A percentile compares a stretch with the other conserved stretches of the same genome.
These are phyloP conservation scores for Triplophysa tibetana DNA, from an alignment of 2,113 vertebrate genomes.

Conservation along the genomic window DNA sequence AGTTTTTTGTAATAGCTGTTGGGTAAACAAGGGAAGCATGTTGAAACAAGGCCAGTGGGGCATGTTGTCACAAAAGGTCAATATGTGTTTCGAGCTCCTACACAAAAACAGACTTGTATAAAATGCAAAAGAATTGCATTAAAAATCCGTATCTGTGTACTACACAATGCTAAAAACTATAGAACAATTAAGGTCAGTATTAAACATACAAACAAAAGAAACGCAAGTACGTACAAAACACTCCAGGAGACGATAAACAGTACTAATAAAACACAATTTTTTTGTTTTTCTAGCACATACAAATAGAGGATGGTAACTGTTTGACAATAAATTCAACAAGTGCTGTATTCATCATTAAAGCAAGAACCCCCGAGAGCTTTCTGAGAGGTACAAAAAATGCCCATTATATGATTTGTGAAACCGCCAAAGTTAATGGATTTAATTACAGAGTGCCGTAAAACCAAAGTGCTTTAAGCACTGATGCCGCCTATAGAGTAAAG, in stretches of 20 bases:
- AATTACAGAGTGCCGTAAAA: conserved; percentile 1
- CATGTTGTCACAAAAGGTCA: too few species aligned
- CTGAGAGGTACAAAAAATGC: neutral
- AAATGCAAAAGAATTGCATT: too few species aligned
- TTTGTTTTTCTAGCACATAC: neutral
- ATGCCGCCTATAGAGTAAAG: neutral
- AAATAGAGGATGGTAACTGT: conserved; percentile 1
- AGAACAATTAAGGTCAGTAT: neutral
- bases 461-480: conserved; percentile 8
- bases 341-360: neutral
- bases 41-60: too few species aligned
- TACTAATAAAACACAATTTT: neutral
- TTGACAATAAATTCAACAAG: neutral
- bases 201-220: too few species aligned
- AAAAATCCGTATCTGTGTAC: too few species aligned
- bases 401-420: conserved; percentile 19
- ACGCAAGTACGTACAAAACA: too few species aligned
- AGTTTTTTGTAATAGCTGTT: neutral
- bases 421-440: conserved; percentile 24
- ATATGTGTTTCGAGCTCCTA: too few species aligned
- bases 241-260: too few species aligned
- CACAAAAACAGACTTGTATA: too few species aligned
- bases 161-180: too few species aligned
- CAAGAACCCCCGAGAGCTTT: neutral
- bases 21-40: neutral